These are phyloP conservation scores for Dendrocincla tyrannina DNA, from an alignment of 2,797 vertebrate genomes.

Conservation along the genomic window DNA sequence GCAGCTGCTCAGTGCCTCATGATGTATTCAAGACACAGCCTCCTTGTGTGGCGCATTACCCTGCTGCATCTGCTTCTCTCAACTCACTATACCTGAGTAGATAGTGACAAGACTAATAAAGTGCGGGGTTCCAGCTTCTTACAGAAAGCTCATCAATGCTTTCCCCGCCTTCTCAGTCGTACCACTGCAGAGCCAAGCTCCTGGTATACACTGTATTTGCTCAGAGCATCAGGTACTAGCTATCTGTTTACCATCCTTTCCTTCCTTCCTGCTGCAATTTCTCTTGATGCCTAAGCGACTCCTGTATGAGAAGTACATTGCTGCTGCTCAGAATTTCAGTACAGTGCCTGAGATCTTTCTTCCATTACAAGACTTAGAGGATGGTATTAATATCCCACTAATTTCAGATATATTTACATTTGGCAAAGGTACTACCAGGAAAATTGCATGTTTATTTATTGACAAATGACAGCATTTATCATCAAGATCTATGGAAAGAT, in stretches of 20 bases:
- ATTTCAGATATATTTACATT: not conserved
- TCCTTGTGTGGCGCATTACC: conserved; percentile 41
- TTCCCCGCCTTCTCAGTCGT: not conserved
- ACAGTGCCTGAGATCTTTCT: not conserved
- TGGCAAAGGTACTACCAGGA: not conserved
- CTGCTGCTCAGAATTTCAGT: not conserved
- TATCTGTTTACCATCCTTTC: conserved; percentile 2
- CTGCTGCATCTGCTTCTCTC: conserved; percentile 60
- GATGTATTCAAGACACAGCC: conserved; percentile 47
- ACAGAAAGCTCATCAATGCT: not conserved
- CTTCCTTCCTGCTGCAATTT: not conserved
- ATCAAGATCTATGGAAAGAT: not conserved
- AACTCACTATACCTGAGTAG: conserved; percentile 56
- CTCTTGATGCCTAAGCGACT: not conserved
- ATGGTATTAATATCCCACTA: not conserved
- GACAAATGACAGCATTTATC: not conserved
- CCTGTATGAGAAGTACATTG: not conserved
- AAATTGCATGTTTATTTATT: not conserved
- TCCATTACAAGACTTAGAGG: not conserved
- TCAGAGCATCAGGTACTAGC: not conserved
- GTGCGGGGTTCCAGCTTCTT: not conserved
- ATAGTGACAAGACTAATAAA: conserved; percentile 66
- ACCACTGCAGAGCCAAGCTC: not conserved
- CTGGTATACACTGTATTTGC: not conserved
- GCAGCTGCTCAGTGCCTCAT: conserved; percentile 51